phyloP scores from a whole-genome alignment of 2,113 vertebrate genomes.

The Columba livia region DNA sequence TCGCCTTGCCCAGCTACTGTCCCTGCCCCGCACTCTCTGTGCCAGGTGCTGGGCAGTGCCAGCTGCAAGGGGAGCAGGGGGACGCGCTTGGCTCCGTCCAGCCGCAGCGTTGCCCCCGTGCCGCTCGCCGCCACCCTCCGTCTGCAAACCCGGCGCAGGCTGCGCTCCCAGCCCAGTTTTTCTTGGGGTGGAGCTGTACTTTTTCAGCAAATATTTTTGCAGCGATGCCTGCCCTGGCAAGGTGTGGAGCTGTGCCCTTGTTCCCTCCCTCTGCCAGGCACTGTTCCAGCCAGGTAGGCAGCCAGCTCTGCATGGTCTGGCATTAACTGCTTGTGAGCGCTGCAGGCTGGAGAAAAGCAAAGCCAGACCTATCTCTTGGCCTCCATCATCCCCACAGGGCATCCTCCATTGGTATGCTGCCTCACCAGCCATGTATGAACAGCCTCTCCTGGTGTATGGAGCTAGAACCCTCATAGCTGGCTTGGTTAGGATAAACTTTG shows the following conservation, averaged over 20 bases:
- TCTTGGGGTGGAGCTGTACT: slow-evolving; percentile 48
- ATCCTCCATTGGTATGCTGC: background rate
- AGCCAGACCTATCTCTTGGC: background rate
- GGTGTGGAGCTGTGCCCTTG: slow-evolving; percentile 23
- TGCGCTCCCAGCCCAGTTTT: background rate
- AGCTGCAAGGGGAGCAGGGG: background rate
- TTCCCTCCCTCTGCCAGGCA: slow-evolving; percentile 41
- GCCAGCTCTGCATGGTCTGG: background rate
- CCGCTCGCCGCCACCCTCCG: background rate
- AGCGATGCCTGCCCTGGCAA: slow-evolving; percentile 38
- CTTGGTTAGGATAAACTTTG: background rate
- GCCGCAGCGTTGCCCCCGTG: rapidly evolving
- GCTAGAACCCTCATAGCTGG: rapidly evolving
- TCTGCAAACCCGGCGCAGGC: background rate
- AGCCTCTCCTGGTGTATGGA: too few relatives aligned
- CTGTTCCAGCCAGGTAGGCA: slow-evolving; percentile 50
- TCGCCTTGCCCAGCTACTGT: rapidly evolving
- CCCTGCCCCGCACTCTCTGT: background rate
- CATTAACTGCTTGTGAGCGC: slow-evolving; percentile 22
- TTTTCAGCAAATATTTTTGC: slow-evolving; percentile 65
- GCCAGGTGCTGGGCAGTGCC: background rate
- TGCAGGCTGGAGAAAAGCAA: background rate
- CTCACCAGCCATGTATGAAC: background rate
- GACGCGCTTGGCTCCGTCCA: background rate
- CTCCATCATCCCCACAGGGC: background rate